Evolutionary conservation across 2,113 vertebrate genomes (phyloP).

Genomic region (Erinaceus europaeus): DNA sequence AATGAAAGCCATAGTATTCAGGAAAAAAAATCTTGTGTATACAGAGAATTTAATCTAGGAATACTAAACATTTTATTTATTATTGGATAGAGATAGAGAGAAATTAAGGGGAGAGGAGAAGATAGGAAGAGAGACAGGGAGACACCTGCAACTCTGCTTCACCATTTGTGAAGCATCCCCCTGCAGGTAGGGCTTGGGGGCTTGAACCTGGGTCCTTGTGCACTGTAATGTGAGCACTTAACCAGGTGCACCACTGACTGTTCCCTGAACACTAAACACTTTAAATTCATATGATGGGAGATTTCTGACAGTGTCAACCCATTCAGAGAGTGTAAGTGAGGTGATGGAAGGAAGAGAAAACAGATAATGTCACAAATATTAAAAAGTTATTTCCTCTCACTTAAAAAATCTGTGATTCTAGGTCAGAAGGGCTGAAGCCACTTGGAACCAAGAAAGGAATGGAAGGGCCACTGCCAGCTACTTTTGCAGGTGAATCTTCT

Average conservation of each 20-base stretch:
- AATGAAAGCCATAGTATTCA: not conserved
- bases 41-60: not conserved
- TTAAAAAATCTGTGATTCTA: not conserved
- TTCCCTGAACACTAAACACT: not conserved
- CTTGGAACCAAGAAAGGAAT: not conserved
- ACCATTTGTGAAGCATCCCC: too few species aligned
- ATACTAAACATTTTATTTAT: not conserved
- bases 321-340: not conserved
- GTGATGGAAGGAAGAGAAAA: not conserved
- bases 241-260: too few species aligned
- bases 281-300: not conserved
- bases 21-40: not conserved
- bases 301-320: not conserved
- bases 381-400: not conserved
- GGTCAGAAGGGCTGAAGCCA: not conserved
- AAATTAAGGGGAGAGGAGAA: too few species aligned
- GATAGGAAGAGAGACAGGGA: too few species aligned
- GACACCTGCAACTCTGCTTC: too few species aligned
- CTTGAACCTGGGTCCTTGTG: too few species aligned
- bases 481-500: not conserved
- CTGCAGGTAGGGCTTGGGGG: too few species aligned
- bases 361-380: not conserved
- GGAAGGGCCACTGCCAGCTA: accelerated
- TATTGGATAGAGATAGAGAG: too few species aligned
- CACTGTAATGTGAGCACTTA: too few species aligned